Base-by-base conservation (phyloP, 2,888 invertebrate genomes). In the Carpatolechia fugitivella region DNA sequence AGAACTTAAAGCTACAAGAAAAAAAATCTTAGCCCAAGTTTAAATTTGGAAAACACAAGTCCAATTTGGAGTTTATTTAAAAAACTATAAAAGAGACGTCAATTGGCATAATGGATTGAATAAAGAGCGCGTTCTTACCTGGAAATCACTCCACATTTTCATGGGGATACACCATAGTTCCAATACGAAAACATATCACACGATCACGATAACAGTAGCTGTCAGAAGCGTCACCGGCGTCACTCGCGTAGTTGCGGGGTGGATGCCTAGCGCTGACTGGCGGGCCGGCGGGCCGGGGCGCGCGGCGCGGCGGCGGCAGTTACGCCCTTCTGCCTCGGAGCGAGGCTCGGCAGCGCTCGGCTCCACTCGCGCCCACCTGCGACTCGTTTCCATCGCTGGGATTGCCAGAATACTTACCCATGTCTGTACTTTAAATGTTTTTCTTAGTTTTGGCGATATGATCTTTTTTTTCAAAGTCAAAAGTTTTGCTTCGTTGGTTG, bases 131-230 rank as follows among this genome's bases (percentile, higher is more conserved):
- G 47, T 44, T 70, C 89, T 86, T 71, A 90, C 90, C 88, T 90
- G 90, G 73, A 90, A 89, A 85, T 90, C 90, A 90, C 90, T 90
- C 90, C 90, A 90, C 90, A 90, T 90, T 82, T 90, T 90, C 90
- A 90, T 90, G 76, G 84, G 89, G 82, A 90, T 89, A 83, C 86
- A 90, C 84, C 90, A 90, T 90, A 89, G 88, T 90, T 89, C 87
- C 89, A 74, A 87, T 82, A 87, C 79, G 84, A 89, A 85, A 90
- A 89, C 90, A 90, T n/a, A n/a, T 90, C 73, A 85, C 89, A 86
- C 84, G 87, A 85, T 79, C 86, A 90, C 90, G 90, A 87, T 82
- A 87, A 86, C 88, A 29, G 29, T 44, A 88, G 86, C 90, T 89
- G 89, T 89, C 88, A 88, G 82, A 81, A 78, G 65, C 80, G 84